Conservation (phyloP, 2,113 vertebrate species). For the Gyps fulvus region DNA sequence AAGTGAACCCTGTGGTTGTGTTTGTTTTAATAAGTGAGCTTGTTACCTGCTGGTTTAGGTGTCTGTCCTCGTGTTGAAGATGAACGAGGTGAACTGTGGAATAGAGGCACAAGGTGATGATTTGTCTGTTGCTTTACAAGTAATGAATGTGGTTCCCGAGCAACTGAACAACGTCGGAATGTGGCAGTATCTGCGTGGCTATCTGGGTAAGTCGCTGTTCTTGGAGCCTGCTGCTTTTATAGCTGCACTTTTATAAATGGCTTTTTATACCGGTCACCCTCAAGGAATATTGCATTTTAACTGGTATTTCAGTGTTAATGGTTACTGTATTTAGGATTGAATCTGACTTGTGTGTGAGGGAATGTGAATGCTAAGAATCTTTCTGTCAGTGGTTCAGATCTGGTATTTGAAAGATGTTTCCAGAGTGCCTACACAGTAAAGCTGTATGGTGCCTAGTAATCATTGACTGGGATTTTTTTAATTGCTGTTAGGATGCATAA, state of each 20-base stretch:
- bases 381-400: neutral
- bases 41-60: conserved; percentile 71
- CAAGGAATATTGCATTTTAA: neutral
- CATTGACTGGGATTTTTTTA: neutral
- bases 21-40: neutral
- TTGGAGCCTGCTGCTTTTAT: neutral
- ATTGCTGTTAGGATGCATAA: neutral
- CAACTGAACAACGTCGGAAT: conserved; percentile 83
- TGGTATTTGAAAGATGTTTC: neutral
- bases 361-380: neutral
- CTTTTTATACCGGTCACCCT: neutral
- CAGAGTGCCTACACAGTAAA: neutral
- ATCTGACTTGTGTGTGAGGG: neutral
- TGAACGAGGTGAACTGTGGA: conserved; percentile 77
- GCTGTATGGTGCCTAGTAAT: neutral
- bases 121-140: conserved; percentile 80
- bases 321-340: neutral
- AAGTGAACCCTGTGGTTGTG: neutral
- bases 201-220: conserved; percentile 66
- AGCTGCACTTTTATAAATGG: neutral
- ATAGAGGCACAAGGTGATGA: conserved; percentile 84
- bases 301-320: neutral
- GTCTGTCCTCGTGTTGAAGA: conserved; percentile 83
- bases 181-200: conserved; percentile 79
- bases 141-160: conserved; percentile 74